These are phyloP conservation scores for Nipponacmea schrenckii DNA, from an alignment of 2,888 invertebrate genomes.

Conservation along the genomic window DNA sequence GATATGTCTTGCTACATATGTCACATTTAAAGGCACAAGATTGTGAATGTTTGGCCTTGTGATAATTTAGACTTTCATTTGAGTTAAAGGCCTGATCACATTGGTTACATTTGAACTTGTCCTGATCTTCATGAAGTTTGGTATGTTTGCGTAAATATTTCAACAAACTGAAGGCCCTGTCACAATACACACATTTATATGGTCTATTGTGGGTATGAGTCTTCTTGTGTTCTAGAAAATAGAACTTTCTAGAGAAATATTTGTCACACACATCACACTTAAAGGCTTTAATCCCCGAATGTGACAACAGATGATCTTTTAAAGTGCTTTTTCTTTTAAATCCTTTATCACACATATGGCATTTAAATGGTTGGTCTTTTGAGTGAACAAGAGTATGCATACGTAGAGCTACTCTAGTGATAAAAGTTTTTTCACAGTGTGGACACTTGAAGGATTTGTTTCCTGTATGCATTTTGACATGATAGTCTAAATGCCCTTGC, in stretches of 20 bases:
- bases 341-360: not conserved
- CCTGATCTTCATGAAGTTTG: not conserved
- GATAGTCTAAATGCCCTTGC: not conserved
- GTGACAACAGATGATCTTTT: not conserved
- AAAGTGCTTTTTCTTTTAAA: not conserved
- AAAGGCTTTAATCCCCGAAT: not conserved
- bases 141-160: not conserved
- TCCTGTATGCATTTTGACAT: not conserved
- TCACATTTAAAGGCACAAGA: not conserved
- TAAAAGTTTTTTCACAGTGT: not conserved
- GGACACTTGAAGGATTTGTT: not conserved
- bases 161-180: not conserved
- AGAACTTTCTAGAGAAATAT: not conserved
- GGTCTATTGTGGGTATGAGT: not conserved
- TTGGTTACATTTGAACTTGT: not conserved
- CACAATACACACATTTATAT: not conserved
- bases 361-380: constrained; percentile 1
- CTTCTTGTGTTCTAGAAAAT: not conserved
- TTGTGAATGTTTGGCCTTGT: not conserved
- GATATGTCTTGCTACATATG: not conserved
- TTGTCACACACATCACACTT: not conserved
- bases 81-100: not conserved
- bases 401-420: not conserved
- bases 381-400: not conserved
- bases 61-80: not conserved